Base-by-base conservation (phyloP, 2,113 vertebrate genomes). In the Chaetodon trifascialis region DNA sequence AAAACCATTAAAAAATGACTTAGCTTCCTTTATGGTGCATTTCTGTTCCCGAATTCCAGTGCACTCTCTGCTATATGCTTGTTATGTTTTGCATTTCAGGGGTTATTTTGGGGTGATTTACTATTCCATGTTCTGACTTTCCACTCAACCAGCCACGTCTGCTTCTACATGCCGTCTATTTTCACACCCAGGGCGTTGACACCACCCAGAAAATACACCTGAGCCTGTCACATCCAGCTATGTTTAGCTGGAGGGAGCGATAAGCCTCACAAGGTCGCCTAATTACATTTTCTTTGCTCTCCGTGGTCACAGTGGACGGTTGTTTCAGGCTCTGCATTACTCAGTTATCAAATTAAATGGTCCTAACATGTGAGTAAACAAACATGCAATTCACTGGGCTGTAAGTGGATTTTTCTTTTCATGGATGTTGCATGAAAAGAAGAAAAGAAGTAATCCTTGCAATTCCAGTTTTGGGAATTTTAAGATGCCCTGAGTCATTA, bases 181-280 rank as follows among this genome's bases (percentile, higher is more conserved):
- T 52, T 36, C 11, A 71, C 7, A 36, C 54, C 54, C 16, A n/a
- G 21, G 52, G 17, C 46, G 62, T 63, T 55, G 55, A 55, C 54
- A 63, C 56, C 63, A 59, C 11, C 30, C 46, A 44, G 64, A 73
- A 78, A 76, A 67, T 54, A 67, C 52, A 74, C 51, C 51, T 36
- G 42, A 64, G 79, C 69, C 47, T 34, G 7, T 44, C 47, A 19
- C 74, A 38, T 58, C 62, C 65, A 59, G 30, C 71, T 71, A n/a
- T 63, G 19, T 76, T 72, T 14, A 66, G 4, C 42, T 46, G 17
- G 25, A 79, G 46, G 11, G 65, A 80, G 63, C 36, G 2, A 25
- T 21, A 59, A 73, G 66, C n/a, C 76, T 42, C 8, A 67, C 60
- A 51, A 56, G 15, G 47, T 19, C 70, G 36, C 47, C 12, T 75